Evolutionary conservation across 1,140 invertebrate species (phyloP), one percentile per base, ranked within the genome.

Genomic region (Oscheius sp.): DNA sequence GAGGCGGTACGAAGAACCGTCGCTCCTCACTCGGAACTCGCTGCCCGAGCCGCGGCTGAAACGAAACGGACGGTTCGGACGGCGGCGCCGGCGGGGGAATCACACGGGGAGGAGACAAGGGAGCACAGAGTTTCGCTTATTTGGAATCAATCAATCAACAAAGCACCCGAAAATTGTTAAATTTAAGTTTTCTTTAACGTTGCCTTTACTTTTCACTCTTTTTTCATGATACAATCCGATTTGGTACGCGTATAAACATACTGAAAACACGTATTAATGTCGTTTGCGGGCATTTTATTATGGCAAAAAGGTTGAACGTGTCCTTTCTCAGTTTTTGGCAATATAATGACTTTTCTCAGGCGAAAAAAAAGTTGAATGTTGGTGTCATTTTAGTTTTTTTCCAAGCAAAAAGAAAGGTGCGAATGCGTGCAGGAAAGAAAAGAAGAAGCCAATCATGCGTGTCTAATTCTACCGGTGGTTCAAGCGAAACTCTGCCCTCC

Each of bases 31-130:
- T 55, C 38, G 38, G 23, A 55, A 55, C 49, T 20, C 49, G 28
- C 49, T 13, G 23, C 49, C 49, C 49, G 49, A 55, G 49, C 63
- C 63, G 63, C n/a, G 23, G 63, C 63, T 65, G 63, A 65, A 65
- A 38, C 20, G 31, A 29, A n/a, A 38, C n/a, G 10, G 23, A 67
- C 7, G 52, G 3, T 29, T 63, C 36, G 36, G 61, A 32, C 61
- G 7, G 61, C 13, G 13, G 55, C 55, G 10, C 29, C 20, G 29
- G 55, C 20, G 55, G 10, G 31, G 35, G 36, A 7, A 7, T 32
- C 35, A 45, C n/a, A n/a, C n/a, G 4, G 49, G 23, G 35, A 3
- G 13, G 32, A 42, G 63, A 23, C 32, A 65, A 65, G 10, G 63
- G 36, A 38, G 23, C 20, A n/a, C 63, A n/a, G 32, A 23, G 10